Conservation (phyloP, 2,113 vertebrate genomes). For the Plecotus auritus region DNA sequence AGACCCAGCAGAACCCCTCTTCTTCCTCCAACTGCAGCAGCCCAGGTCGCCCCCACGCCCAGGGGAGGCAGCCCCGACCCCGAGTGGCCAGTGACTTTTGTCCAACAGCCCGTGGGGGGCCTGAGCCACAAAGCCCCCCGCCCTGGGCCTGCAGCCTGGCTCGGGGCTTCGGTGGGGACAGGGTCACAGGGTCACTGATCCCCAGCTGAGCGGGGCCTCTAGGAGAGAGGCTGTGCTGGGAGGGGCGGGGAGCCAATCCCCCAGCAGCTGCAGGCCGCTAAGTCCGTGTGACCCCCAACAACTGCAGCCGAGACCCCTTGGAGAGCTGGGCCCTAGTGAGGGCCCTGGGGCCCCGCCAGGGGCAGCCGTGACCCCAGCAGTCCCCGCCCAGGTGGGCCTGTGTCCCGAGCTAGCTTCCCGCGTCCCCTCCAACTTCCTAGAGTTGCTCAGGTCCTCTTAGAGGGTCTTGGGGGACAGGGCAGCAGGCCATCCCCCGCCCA, state of each 20-base stretch:
- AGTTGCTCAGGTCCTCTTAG: not conserved
- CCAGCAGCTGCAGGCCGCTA: not conserved
- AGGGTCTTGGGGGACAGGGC: not conserved
- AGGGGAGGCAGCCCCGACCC: not conserved
- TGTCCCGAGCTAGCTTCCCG: rapidly evolving
- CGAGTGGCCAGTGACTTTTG: not conserved
- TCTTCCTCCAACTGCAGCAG: not conserved
- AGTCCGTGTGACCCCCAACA: not conserved
- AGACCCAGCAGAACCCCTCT: not conserved
- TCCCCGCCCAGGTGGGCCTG: not conserved
- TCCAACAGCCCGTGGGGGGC: not conserved
- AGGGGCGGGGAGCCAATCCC: too few relatives aligned
- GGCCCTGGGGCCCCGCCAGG: rapidly evolving
- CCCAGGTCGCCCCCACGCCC: too few relatives aligned
- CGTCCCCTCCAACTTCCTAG: not conserved
- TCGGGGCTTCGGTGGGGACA: not conserved
- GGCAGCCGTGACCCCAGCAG: not conserved
- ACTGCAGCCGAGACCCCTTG: not conserved
- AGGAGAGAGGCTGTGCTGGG: not conserved
- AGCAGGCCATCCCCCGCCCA: not conserved
- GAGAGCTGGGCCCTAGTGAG: not conserved
- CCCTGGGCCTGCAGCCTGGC: not conserved
- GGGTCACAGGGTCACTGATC: too few relatives aligned
- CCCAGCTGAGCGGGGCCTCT: not conserved
- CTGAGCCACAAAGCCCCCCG: too few relatives aligned